Conservation (phyloP, 2,888 invertebrate species). For the Ypsolopha sequella region DNA sequence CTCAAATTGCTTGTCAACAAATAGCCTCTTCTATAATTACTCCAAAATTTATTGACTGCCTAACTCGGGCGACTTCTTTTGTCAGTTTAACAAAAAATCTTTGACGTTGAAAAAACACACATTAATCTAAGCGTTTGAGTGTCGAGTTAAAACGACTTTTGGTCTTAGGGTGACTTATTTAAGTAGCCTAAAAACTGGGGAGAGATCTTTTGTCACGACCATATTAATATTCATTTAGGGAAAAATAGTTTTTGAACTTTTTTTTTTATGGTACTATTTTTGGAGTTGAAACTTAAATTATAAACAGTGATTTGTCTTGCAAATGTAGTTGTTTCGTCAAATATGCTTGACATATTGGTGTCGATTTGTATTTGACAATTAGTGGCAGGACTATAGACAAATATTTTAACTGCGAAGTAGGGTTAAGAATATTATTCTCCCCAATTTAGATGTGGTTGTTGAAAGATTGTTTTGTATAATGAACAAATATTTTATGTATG, state of each 20-base stretch:
- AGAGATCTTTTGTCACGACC: conserved; percentile 9
- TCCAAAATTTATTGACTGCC: conserved; percentile 52
- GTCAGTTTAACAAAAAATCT: not conserved
- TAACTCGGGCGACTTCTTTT: too few relatives aligned
- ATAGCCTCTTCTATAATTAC: conserved; percentile 56
- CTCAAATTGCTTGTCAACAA: conserved; percentile 63
- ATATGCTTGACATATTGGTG: conserved; percentile 38
- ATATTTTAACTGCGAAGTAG: not conserved
- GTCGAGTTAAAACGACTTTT: conserved; percentile 43
- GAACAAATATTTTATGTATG: too few relatives aligned
- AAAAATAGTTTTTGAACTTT: conserved; percentile 12
- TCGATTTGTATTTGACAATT: conserved; percentile 31
- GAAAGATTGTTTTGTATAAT: not conserved
- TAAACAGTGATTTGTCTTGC: conserved; percentile 40
- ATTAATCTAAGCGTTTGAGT: conserved; percentile 43
- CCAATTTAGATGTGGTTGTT: not conserved
- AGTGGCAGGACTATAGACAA: not conserved
- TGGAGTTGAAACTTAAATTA: conserved; percentile 18
- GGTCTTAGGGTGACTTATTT: conserved; percentile 35
- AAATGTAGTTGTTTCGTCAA: conserved; percentile 32
- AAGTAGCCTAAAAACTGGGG: conserved; percentile 21
- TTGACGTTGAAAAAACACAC: conserved; percentile 16
- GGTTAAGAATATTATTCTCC: too few relatives aligned
- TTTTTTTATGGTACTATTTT: conserved; percentile 41
- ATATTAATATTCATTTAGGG: conserved; percentile 31